phyloP scores from a whole-genome alignment of 1,140 invertebrate genomes.

The Mizuhopecten yessoensis region DNA sequence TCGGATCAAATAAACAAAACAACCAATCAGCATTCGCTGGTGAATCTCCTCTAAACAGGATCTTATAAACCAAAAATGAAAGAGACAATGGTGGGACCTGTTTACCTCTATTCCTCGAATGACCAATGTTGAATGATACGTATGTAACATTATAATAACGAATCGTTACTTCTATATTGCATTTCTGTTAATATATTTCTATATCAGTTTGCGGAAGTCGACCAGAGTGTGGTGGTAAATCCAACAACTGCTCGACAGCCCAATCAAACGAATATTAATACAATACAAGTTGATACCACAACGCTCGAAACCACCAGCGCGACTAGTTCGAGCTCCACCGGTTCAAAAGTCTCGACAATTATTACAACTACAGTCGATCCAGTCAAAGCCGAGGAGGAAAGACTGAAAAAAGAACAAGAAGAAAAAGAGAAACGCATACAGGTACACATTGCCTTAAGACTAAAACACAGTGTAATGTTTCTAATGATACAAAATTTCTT shows the following conservation, averaged over 20 bases:
- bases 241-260: neutral
- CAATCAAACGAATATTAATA: neutral
- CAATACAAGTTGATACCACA: slow-evolving; percentile 3
- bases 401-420: slow-evolving; percentile 47
- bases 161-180: too few relatives aligned
- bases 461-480: neutral
- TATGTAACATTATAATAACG: too few relatives aligned
- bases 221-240: neutral
- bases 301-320: slow-evolving; percentile 6
- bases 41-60: too few relatives aligned
- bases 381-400: slow-evolving; percentile 40
- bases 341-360: neutral
- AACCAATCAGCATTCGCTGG: too few relatives aligned
- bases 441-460: neutral
- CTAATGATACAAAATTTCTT: too few relatives aligned
- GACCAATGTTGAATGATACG: too few relatives aligned
- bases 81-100: too few relatives aligned
- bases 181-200: too few relatives aligned
- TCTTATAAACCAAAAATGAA: too few relatives aligned
- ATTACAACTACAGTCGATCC: slow-evolving; percentile 55
- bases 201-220: neutral
- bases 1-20: too few relatives aligned
- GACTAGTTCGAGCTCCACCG: neutral
- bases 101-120: too few relatives aligned
- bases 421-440: slow-evolving; percentile 53